These are phyloP conservation scores for Tipula helvola DNA, from an alignment of 2,888 invertebrate genomes.

Conservation along the genomic window DNA sequence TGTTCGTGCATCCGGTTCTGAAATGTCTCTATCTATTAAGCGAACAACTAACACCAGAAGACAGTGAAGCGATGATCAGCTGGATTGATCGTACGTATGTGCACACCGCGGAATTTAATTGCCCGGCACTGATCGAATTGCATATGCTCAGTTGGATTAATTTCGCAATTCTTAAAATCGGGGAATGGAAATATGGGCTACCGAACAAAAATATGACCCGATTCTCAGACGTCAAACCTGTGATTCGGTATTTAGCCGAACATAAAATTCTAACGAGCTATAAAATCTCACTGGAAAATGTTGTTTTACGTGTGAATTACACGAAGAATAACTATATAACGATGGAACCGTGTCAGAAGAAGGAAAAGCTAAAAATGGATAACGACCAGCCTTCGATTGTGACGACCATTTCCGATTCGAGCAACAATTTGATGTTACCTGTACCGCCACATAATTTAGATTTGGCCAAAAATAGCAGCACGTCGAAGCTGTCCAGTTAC, in stretches of 20 bases:
- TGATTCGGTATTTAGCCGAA: neutral
- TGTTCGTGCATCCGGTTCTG: slow-evolving; percentile 24
- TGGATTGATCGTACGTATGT: neutral
- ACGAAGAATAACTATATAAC: neutral
- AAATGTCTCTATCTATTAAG: slow-evolving; percentile 29
- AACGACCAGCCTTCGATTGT: neutral
- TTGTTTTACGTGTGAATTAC: neutral
- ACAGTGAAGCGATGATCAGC: neutral
- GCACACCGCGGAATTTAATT: neutral
- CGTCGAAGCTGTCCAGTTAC: neutral
- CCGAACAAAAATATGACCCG: neutral
- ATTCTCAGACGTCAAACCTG: neutral
- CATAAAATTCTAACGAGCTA: neutral
- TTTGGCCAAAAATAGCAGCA: neutral
- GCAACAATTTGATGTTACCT: neutral
- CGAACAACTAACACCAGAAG: slow-evolving; percentile 20
- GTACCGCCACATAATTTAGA: neutral
- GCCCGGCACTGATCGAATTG: neutral
- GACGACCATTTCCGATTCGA: neutral
- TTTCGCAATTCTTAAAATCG: neutral
- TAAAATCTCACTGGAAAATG: neutral
- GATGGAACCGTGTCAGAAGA: neutral
- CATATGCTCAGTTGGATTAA: neutral
- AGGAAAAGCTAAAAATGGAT: neutral
- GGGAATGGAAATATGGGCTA: neutral